These are phyloP conservation scores for Sinelater perroti DNA, from an alignment of 2,888 invertebrate species.

Conservation along the genomic window DNA sequence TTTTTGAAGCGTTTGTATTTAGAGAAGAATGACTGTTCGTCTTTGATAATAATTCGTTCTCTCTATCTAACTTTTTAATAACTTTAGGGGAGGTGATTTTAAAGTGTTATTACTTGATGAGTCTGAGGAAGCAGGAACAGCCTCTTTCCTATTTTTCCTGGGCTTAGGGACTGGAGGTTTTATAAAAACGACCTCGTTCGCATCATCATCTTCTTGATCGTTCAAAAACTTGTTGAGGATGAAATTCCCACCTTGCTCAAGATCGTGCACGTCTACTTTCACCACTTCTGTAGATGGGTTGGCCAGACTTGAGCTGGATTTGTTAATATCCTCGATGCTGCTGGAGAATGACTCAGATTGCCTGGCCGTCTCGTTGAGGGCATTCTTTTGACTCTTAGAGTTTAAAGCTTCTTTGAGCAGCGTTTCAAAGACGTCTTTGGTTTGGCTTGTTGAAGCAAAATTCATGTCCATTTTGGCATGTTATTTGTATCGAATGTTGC, in stretches of 20 bases:
- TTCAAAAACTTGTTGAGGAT: conserved; percentile 50
- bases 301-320: conserved; percentile 22
- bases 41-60: background rate
- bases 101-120: conserved; percentile 34
- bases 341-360: conserved; percentile 24
- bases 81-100: no score
- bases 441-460: conserved; percentile 48
- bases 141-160: conserved; percentile 40
- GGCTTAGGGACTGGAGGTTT: conserved; percentile 51
- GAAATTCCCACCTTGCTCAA: conserved; percentile 36
- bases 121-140: background rate
- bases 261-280: conserved; percentile 33
- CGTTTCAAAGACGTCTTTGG: conserved; percentile 53
- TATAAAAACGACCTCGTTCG: conserved; percentile 22
- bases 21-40: background rate
- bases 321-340: conserved; percentile 21
- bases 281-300: conserved; percentile 15
- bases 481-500: background rate
- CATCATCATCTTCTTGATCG: conserved; percentile 18
- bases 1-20: background rate
- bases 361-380: background rate
- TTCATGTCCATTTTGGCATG: background rate
- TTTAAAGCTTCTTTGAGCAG: conserved; percentile 49
- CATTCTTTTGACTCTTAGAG: conserved; percentile 29
- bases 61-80: background rate